These are phyloP conservation scores for Melanocharis versteri DNA, from an alignment of 2,113 vertebrate genomes.

Conservation along the genomic window DNA sequence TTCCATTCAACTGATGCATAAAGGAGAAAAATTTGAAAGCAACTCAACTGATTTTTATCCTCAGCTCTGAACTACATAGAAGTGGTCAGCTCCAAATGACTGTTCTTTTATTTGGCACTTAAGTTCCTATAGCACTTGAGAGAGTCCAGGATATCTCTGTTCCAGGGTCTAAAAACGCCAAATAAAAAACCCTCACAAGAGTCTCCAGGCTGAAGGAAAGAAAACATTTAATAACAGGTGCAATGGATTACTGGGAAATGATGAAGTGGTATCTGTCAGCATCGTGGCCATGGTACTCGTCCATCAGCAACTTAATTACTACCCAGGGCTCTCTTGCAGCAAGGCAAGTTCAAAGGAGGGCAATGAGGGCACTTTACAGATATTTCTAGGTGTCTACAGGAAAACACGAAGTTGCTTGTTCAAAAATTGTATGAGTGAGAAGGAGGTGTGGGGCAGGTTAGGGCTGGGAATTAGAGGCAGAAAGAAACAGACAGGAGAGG, in stretches of 20 bases:
- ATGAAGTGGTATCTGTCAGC: not conserved
- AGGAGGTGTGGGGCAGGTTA: not conserved
- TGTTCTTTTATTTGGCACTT: not conserved
- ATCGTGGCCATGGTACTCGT: fast-evolving
- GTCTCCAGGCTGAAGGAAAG: not conserved
- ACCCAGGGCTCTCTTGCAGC: not conserved
- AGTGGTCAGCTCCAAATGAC: not conserved
- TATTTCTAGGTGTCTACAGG: not conserved
- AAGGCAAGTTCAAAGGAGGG: not conserved
- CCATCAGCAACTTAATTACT: not conserved
- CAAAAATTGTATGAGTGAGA: not conserved
- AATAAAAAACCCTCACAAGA: not conserved
- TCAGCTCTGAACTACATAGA: not conserved
- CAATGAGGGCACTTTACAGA: not conserved
- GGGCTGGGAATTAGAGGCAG: not conserved
- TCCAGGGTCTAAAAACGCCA: not conserved
- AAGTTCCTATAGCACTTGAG: not conserved
- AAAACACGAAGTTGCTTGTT: not conserved
- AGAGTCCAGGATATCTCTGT: not conserved
- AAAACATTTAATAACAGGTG: not conserved
- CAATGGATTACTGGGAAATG: not conserved
- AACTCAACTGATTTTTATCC: not conserved
- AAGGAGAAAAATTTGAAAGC: not conserved
- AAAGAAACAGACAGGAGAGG: not conserved
- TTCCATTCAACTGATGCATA: not conserved